Evolutionary conservation across 2,797 vertebrate species (phyloP), one percentile per base, ranked within the genome.

Genomic region (Tympanoctomys barrerae): DNA sequence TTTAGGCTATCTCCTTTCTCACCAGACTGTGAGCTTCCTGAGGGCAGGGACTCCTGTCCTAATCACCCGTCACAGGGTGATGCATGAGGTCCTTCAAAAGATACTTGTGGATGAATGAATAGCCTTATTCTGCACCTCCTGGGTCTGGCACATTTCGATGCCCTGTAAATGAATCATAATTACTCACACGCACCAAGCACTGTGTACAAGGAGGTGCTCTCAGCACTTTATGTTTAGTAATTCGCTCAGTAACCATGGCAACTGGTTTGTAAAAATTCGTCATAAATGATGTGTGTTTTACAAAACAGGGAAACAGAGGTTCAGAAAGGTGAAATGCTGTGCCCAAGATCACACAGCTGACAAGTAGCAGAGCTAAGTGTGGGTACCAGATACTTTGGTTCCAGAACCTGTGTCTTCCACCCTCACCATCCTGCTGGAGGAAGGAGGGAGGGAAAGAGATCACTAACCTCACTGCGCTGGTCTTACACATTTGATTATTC

Each of bases 71-170:
- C 75, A 7, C 26, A 42, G 59, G 62, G 62, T 64, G 79, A 39
- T 46, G 22, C 57, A 52, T 21, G n/a, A 66, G 9, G 66, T 68
- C 79, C 84, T 39, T 61, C 83, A 8, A 24, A 88, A 7, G 64
- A 79, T 92, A 79, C 87, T 94, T 94, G 93, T 52, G 3, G n/a
- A 75, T 21, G 62, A 62, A 73, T 71, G 68, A 89, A 66, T 73
- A 49, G 78, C 80, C 54, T 62, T 42, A 2, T 71, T 89, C 61
- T 86, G 70, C 70, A 39, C 75, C 52, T 42, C 81, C 18, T 0
- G 14, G 68, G 86, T 88, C 87, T 94, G 95, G 61, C 57, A 68
- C 26, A 39, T 57, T 82, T 46, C n/a, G 28, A n/a, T 22, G 26
- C 70, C 57, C 33, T 28, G 33, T 57, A 6, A 39, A 73, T 90